phyloP scores from a whole-genome alignment of 2,113 vertebrate genomes.

The Sturnus vulgaris region DNA sequence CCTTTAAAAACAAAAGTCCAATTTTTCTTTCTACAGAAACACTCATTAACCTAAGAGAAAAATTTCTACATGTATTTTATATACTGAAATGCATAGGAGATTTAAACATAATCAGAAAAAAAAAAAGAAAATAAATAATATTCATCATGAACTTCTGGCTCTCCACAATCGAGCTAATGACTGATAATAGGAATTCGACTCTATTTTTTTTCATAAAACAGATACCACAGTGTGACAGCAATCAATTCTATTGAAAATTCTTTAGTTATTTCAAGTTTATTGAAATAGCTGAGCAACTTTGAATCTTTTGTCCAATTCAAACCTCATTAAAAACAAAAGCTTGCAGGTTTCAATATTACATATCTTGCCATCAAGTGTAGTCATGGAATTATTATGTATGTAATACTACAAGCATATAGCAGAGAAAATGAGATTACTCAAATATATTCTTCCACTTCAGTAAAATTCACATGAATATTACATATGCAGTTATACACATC shows the following conservation, averaged over 20 bases:
- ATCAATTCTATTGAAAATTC: neutral
- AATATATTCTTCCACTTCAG: conserved; percentile 12
- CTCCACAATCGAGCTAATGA: neutral
- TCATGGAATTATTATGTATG: neutral
- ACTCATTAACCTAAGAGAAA: neutral
- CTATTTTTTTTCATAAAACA: neutral
- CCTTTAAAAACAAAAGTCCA: neutral
- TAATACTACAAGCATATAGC: conserved; percentile 23
- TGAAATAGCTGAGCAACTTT: neutral
- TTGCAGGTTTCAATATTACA: neutral
- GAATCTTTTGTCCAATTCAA: neutral
- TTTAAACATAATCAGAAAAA: neutral
- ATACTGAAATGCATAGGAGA: neutral
- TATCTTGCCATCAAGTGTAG: neutral
- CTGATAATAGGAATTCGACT: neutral
- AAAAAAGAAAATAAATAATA: neutral
- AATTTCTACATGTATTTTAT: neutral
- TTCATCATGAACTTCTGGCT: neutral
- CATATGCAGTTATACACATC: conserved; percentile 9
- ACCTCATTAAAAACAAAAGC: neutral
- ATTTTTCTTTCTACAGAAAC: neutral
- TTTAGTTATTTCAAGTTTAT: neutral
- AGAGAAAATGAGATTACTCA: conserved; percentile 59
- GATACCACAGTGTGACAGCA: neutral
- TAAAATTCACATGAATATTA: conserved; percentile 57